Conservation (phyloP, 2,888 invertebrate genomes). For the Imbricaverruca yamaguchii region DNA sequence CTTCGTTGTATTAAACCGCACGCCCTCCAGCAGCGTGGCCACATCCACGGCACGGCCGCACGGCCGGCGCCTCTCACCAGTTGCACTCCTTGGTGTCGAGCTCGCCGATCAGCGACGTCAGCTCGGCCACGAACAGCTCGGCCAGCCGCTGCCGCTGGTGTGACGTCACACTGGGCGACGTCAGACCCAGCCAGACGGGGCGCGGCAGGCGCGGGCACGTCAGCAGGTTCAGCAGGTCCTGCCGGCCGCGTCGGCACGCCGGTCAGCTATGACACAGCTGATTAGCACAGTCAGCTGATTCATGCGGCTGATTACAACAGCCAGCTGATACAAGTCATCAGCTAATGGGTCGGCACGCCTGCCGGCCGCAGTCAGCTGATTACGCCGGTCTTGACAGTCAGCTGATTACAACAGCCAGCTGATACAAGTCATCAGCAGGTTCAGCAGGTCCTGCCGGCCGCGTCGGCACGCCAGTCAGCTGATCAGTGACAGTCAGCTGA, state of each 20-base stretch:
- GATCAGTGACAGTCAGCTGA: no score
- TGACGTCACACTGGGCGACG: conserved; percentile 43
- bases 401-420: no score
- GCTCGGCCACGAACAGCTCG: conserved; percentile 41
- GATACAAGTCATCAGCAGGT: conserved; percentile 48
- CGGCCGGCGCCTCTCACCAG: conserved; percentile 59
- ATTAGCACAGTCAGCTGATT: no score
- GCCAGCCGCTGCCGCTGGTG: conserved; percentile 41
- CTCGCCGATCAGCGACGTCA: conserved; percentile 40
- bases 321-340: no score
- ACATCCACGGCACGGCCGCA: no score
- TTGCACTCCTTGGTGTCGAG: conserved; percentile 78
- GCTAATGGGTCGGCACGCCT: no score
- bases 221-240: conserved; percentile 58
- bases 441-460: conserved; percentile 50
- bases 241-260: conserved; percentile 33
- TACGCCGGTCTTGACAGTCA: no score
- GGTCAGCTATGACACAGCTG: background rate
- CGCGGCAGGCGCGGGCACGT: conserved; percentile 57
- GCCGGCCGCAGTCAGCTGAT: conserved; percentile 33
- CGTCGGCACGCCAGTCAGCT: background rate
- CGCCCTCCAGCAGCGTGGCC: no score
- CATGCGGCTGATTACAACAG: no score
- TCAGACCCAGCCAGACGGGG: conserved; percentile 59
- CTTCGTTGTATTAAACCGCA: no score